Evolutionary conservation across 1,140 invertebrate species (phyloP), one percentile per base, ranked within the genome.

Genomic region (Anoplophora glabripennis): DNA sequence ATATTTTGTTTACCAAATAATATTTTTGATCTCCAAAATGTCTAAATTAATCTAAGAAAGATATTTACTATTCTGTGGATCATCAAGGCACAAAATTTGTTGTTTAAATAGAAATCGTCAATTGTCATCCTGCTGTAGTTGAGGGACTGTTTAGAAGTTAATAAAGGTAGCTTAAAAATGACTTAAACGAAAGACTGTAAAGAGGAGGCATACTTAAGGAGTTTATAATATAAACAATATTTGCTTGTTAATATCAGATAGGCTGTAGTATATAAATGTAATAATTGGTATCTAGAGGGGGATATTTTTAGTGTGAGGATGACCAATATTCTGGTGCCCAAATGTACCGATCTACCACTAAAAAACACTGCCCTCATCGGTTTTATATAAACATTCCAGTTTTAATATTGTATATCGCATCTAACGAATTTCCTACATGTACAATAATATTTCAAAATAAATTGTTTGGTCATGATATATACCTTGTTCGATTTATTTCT

Each of bases 131-230:
- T 35, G 36, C 46, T 48, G 36, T 28, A 35, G 28, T 28, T 44
- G 45, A 38, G 37, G 42, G 41, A 42, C 15, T 53, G 45, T 53
- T 53, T 53, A 53, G 15, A 5, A 37, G 42, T 28, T 48, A 41
- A 36, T 57, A 56, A 46, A 46, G 21, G 21, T 28, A 28, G 21
- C 21, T 28, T 28, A 28, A 28, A 28, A 28, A 18, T 48, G 38
- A 18, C 18, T 48, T 49, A 57, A 57, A 36, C 36, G 49, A 59
- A 59, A 59, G 57, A 59, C 57, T 59, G 57, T 35, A 53, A 51
- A 33, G 35, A 46, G 57, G 37, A 46, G 44, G 17, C 17, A 18
- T 46, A 46, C 15, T 21, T 53, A 38, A 18, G 42, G 21, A 38
- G 12, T 44, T 52, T 42, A 52, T 17, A 59, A 58, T 38, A 35